Conservation (phyloP, 2,888 invertebrate genomes). For the Drosophila mimica region DNA sequence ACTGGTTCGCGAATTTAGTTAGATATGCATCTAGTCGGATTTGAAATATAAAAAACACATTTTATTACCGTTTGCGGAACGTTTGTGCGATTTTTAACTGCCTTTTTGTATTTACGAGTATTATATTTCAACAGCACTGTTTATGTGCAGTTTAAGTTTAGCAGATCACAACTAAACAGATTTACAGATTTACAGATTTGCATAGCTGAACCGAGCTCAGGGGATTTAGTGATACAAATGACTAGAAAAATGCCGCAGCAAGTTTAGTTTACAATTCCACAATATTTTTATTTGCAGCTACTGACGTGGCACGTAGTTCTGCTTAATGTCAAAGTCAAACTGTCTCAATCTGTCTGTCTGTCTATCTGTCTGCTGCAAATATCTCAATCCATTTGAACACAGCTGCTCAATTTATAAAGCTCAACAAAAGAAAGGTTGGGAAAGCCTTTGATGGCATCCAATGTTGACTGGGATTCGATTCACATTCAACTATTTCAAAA, state of each 20-base stretch:
- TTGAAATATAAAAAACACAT: not conserved
- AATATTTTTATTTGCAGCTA: slow-evolving; percentile 5
- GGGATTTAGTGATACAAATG: slow-evolving; percentile 64
- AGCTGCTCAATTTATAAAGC: slow-evolving; percentile 47
- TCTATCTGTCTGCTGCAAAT: slow-evolving; percentile 7
- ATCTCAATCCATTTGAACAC: slow-evolving; percentile 59
- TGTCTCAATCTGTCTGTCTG: slow-evolving; percentile 52
- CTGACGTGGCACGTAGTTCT: slow-evolving; percentile 62
- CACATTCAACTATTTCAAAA: slow-evolving; percentile 29
- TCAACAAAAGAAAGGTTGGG: slow-evolving; percentile 32
- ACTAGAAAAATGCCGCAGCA: slow-evolving; percentile 41
- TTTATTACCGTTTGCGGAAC: not conserved
- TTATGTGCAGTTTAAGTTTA: slow-evolving; percentile 46
- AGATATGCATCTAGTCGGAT: not conserved
- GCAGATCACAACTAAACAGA: slow-evolving; percentile 31
- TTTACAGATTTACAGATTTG: slow-evolving; percentile 60
- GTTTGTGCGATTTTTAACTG: slow-evolving; percentile 7
- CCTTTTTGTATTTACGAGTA: slow-evolving; percentile 9
- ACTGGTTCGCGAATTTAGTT: slow-evolving; percentile 1
- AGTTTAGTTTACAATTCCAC: slow-evolving; percentile 5
- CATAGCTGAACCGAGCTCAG: slow-evolving; percentile 38
- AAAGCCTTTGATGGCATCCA: slow-evolving; percentile 28
- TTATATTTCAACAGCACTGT: slow-evolving; percentile 36
- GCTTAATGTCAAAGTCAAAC: slow-evolving; percentile 70
- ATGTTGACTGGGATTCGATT: slow-evolving; percentile 20